Base-by-base conservation (phyloP, 2,888 invertebrate species). In the Falcaria lacertinaria region DNA sequence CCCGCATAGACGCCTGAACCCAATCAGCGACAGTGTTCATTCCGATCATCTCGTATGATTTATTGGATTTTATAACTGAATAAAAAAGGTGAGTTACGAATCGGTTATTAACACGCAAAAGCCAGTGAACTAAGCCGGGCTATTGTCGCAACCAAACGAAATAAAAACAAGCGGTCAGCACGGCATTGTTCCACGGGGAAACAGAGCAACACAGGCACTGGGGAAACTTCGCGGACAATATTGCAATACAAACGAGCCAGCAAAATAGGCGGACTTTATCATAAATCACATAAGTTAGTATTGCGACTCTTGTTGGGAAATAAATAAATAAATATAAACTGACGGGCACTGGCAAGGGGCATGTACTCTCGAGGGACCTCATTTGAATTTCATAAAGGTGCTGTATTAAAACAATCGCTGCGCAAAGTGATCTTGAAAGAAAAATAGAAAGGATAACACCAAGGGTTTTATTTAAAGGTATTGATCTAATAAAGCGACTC, bases 381-480 rank as follows among this genome's bases (percentile, higher is more conserved):
- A 79, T 83, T 78, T 79, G 74, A 79, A 82, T 77, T 80, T 77
- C 76, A 80, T 74, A 78, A 74, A 77, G 69, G 70, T 69, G 64
- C 66, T 67, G 67, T 74, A 67, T 77, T 74, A 70, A 70, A 80
- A 75, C 71, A 79, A 77, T 72, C 65, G 69, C 50, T 48, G 62
- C 45, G 51, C 53, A 60, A 63, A 64, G 50, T 28, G 28, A 42
- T 36, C 38, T 41, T 32, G 14, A 40, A 39, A 34, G 25, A 22
- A 19, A 43, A 40, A 41, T 15, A 34, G 34, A 48, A 42, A 45
- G n/a, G n/a, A n/a, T n/a, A n/a, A n/a, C n/a, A n/a, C n/a, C n/a
- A n/a, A 39, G 33, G 28, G 8, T 11, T 11, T 7, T 11, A n/a
- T n/a, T 11, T 7, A 28, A 28, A 11, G 7, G 2, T 28, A 28